These are phyloP conservation scores for Mechanitis mazaeus DNA, from an alignment of 2,888 invertebrate genomes.

Conservation along the genomic window DNA sequence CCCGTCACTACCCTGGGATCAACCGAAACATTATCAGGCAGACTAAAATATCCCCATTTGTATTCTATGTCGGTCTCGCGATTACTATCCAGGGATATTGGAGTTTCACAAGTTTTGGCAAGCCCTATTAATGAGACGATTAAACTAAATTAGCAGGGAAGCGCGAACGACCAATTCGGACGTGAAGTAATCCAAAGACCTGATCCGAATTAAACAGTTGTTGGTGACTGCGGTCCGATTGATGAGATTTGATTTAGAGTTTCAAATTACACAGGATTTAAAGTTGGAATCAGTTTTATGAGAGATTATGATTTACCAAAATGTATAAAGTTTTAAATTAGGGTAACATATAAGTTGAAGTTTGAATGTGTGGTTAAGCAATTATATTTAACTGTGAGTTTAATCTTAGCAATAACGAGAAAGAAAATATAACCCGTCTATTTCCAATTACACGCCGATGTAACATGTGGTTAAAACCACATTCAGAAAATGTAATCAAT, in stretches of 20 bases:
- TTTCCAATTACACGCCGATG: no score
- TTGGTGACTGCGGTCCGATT: conserved; percentile 25
- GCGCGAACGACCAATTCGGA: conserved; percentile 53
- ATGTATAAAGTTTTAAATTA: background rate
- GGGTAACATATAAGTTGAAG: background rate
- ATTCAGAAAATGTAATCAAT: no score
- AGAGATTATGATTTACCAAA: background rate
- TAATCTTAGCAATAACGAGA: background rate
- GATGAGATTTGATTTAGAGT: conserved; percentile 24
- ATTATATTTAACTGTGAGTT: background rate
- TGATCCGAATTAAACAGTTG: conserved; percentile 28
- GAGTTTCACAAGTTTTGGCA: conserved; percentile 58
- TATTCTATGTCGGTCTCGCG: conserved; percentile 44
- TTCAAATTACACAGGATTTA: conserved; percentile 19
- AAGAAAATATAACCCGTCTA: no score
- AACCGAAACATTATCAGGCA: conserved; percentile 33
- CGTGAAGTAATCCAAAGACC: conserved; percentile 28
- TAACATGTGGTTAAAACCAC: no score
- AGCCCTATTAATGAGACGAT: conserved; percentile 69
- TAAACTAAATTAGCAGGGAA: conserved; percentile 65
- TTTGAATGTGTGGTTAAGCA: background rate
- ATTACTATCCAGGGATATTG: conserved; percentile 49
- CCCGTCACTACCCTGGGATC: conserved; percentile 32
- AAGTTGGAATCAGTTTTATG: conserved; percentile 2
- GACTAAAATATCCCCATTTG: conserved; percentile 51